Percentiles rank a stretch among this genome's conserved stretches.
phyloP scores from a whole-genome alignment of 2,888 invertebrate genomes.

The Altica lythri region DNA sequence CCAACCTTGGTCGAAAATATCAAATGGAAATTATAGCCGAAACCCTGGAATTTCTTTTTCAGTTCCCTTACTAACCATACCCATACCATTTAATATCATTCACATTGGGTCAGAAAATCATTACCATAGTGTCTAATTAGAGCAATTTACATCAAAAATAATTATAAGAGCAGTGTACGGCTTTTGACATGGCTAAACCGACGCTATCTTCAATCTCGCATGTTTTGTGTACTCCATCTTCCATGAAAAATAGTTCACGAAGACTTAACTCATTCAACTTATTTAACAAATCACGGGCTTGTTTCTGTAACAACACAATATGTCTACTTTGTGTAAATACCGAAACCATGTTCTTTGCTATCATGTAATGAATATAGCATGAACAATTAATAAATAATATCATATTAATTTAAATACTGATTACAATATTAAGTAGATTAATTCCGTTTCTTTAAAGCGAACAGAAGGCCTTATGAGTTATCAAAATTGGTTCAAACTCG shows the following conservation, averaged over 20 bases:
- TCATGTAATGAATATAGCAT: no score
- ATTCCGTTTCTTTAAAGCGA: no score
- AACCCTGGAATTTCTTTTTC: slow-evolving; percentile 6
- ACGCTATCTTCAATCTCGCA: slow-evolving; percentile 40
- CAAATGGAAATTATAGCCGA: slow-evolving; percentile 11
- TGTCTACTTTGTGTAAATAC: no score
- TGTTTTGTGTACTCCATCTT: slow-evolving; percentile 30
- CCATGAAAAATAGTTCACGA: slow-evolving; percentile 12
- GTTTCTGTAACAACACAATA: background rate
- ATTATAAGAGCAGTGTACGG: slow-evolving; percentile 38
- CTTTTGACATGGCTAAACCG: slow-evolving; percentile 33
- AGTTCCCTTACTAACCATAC: slow-evolving; percentile 18
- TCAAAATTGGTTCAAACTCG: no score
- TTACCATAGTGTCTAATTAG: slow-evolving; percentile 35
- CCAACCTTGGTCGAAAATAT: background rate
- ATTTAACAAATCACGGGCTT: background rate
- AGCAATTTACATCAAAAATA: slow-evolving; percentile 43
- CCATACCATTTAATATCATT: slow-evolving; percentile 25
- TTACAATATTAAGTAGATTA: no score
- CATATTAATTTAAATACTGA: no score
- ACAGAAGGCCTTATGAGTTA: no score
- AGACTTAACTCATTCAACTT: background rate
- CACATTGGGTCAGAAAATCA: slow-evolving; percentile 24
- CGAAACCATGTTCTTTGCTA: no score
- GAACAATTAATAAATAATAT: no score